These are phyloP conservation scores for Mus spretus DNA, from an alignment of 2,797 vertebrate genomes.

Conservation along the genomic window DNA sequence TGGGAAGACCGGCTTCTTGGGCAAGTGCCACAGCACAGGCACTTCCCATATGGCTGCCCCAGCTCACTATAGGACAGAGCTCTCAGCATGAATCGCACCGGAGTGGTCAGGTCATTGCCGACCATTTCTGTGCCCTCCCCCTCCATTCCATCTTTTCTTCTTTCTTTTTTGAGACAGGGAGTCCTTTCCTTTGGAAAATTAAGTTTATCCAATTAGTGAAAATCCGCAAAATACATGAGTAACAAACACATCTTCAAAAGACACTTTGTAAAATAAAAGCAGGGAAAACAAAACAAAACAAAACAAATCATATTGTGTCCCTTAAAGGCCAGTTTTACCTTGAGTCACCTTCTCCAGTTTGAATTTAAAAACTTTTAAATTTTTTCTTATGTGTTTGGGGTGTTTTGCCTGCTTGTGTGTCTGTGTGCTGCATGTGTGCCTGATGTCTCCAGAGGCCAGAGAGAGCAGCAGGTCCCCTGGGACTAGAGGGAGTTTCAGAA, in stretches of 20 bases:
- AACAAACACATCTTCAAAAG: background rate
- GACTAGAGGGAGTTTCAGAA: background rate
- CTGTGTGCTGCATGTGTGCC: background rate
- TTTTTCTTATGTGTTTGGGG: background rate
- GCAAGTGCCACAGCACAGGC: too few species aligned
- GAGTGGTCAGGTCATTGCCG: too few species aligned
- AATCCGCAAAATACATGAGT: background rate
- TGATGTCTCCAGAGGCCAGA: background rate
- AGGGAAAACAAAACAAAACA: background rate
- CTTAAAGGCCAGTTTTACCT: background rate
- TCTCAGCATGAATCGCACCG: background rate
- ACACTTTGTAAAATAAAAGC: constrained; percentile 8
- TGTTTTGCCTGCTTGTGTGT: background rate
- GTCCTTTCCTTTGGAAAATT: constrained; percentile 6
- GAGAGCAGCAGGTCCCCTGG: background rate
- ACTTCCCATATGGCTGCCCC: background rate
- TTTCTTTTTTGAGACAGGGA: background rate
- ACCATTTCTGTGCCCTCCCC: background rate
- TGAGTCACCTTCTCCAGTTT: background rate
- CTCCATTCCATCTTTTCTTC: background rate
- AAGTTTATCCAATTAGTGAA: background rate
- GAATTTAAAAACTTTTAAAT: background rate
- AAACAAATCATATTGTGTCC: background rate
- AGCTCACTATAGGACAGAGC: background rate
- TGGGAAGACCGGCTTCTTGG: background rate